Evolutionary conservation across 2,797 vertebrate genomes (phyloP), one percentile per base, ranked within the genome.

Genomic region (Parotocinclus haroldoi): DNA sequence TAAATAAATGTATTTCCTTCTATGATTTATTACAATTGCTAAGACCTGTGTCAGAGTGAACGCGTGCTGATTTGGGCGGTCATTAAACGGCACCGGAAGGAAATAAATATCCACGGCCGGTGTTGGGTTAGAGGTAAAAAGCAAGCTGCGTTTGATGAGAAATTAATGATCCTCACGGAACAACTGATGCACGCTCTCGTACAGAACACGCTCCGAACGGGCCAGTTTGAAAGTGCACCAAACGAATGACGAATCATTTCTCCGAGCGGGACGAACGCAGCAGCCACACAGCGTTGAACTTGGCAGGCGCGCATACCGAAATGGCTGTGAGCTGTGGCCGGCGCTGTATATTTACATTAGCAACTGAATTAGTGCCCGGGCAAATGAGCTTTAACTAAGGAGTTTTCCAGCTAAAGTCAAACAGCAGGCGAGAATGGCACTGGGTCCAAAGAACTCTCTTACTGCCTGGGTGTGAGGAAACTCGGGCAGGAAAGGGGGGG

Each of bases 401-500:
- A 68, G 70, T 69, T 58, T 66, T 73, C 59, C 53, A 57, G 62
- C 51, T 57, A 54, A 66, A 71, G 63, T 64, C 66, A 61, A 56
- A 62, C 72, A 69, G 66, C 73, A 77, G 73, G 75, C 70, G 67
- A 72, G 51, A 49, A 52, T 71, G 72, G 63, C 66, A 56, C 44
- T 2, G 58, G 69, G 76, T 69, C 78, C 76, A 67, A 45, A 42
- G 55, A 53, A 59, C 17, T 39, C 39, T 44, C 50, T 69, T 40
- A 69, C 37, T 74, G 80, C 79, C 71, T 14, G 48, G 44, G 61
- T 78, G 74, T 78, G 10, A 59, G 77, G 85, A 81, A 82, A 86
- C 79, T 77, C 78, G 77, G 79, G 68, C 10, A 9, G 8, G 76
- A 59, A 79, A 79, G 76, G 58, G 57, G 72, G n/a, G n/a, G n/a